phyloP scores from a whole-genome alignment of 1,140 invertebrate species.

The Neotoxoptera formosana region DNA sequence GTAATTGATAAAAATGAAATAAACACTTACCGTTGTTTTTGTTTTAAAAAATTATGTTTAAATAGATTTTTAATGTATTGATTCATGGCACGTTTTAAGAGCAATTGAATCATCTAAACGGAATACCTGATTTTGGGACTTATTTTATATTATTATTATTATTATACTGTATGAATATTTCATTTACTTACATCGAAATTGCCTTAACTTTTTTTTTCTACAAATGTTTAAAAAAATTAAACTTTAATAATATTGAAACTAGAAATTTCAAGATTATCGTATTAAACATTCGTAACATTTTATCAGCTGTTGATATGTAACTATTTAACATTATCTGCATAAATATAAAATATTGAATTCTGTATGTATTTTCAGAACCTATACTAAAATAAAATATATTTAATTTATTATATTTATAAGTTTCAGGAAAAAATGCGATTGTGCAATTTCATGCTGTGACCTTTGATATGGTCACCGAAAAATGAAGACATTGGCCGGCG shows the following conservation, averaged over 20 bases:
- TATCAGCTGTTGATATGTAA: neutral
- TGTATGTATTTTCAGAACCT: neutral
- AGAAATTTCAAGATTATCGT: neutral
- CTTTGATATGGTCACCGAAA: constrained; percentile 56
- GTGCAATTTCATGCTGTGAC: constrained; percentile 40
- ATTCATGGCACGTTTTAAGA: neutral
- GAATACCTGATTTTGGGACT: neutral
- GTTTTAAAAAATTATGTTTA: neutral
- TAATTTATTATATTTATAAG: neutral
- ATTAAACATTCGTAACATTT: neutral
- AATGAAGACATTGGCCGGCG: constrained; percentile 52
- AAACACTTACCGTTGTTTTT: neutral
- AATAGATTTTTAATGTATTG: neutral
- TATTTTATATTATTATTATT: neutral
- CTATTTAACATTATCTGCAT: neutral
- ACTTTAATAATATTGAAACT: neutral
- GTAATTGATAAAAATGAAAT: neutral
- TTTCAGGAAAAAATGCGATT: constrained; percentile 32
- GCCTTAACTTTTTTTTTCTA: neutral
- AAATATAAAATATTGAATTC: neutral
- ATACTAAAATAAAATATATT: neutral
- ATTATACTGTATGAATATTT: too few relatives aligned
- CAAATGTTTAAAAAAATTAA: neutral
- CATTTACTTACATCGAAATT: neutral
- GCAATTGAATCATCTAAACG: neutral